Conservation (phyloP, 1,140 invertebrate genomes). For the Hypothenemus hampei region DNA sequence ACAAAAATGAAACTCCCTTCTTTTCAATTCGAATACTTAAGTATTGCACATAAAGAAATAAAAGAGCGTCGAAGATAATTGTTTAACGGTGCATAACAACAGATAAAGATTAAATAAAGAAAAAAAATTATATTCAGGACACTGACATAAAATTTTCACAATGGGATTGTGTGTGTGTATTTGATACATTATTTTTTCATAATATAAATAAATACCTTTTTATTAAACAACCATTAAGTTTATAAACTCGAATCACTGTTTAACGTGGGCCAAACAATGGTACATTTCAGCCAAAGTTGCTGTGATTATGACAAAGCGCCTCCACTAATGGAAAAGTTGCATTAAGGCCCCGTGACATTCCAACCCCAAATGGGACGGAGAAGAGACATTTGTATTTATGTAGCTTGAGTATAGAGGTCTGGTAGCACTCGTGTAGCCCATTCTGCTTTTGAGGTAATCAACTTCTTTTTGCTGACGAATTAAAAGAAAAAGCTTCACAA, state of each 20-base stretch:
- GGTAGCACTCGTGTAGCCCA: not conserved
- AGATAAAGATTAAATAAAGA: slow-evolving; percentile 28
- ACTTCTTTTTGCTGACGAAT: slow-evolving; percentile 6
- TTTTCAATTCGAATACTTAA: not conserved
- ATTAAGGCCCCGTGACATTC: slow-evolving; percentile 1
- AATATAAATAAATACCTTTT: too few relatives aligned
- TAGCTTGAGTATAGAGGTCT: not conserved
- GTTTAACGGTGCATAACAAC: slow-evolving; percentile 10
- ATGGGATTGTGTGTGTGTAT: not conserved
- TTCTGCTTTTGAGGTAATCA: not conserved
- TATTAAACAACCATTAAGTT: too few relatives aligned
- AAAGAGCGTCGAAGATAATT: not conserved
- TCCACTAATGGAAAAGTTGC: slow-evolving; percentile 17
- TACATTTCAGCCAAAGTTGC: not conserved
- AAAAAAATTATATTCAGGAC: slow-evolving; percentile 10
- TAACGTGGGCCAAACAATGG: too few relatives aligned
- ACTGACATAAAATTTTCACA: slow-evolving; percentile 3
- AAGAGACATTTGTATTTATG: slow-evolving; percentile 9
- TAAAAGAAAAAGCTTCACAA: slow-evolving; percentile 3
- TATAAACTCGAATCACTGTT: too few relatives aligned
- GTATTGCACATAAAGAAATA: slow-evolving; percentile 5
- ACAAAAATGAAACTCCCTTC: not conserved
- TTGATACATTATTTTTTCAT: too few relatives aligned
- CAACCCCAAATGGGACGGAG: slow-evolving; percentile 1
- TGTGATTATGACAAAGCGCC: slow-evolving; percentile 16